Percentiles rank a stretch among this genome's conserved stretches.
phyloP scores from a whole-genome alignment of 2,113 vertebrate genomes.

The Clupea harengus region DNA sequence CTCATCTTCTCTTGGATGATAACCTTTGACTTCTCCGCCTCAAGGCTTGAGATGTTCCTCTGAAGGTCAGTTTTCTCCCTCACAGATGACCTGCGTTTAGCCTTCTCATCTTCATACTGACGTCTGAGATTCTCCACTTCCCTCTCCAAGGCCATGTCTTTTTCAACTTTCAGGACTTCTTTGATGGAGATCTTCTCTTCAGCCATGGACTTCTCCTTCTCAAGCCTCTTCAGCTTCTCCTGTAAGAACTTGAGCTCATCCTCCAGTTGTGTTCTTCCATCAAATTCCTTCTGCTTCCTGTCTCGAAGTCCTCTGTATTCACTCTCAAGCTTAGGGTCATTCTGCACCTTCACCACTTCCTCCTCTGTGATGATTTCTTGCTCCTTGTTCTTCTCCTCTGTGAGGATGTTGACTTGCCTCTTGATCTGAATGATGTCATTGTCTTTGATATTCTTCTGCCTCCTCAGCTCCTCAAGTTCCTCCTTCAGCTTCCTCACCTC shows the following conservation, averaged over 20 bases:
- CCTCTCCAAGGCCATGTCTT: constrained; percentile 80
- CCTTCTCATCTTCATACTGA: constrained; percentile 85
- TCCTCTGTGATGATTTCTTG: constrained; percentile 88
- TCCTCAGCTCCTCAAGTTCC: constrained; percentile 83
- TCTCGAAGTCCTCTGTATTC: constrained; percentile 83
- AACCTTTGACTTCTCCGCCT: constrained; percentile 88
- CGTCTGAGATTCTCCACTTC: constrained; percentile 83
- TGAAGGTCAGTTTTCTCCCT: constrained; percentile 84
- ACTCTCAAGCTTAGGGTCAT: constrained; percentile 86
- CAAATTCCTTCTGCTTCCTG: constrained; percentile 73
- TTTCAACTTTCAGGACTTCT: constrained; percentile 94
- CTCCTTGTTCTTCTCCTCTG: constrained; percentile 80
- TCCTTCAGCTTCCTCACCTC: constrained; percentile 84
- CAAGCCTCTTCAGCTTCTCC: constrained; percentile 83
- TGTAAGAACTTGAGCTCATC: constrained; percentile 88
- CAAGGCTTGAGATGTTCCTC: constrained; percentile 82
- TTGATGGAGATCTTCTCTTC: constrained; percentile 93
- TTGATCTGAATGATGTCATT: constrained; percentile 80
- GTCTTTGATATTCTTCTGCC: constrained; percentile 82
- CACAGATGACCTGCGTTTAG: constrained; percentile 75
- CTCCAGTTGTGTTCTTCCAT: constrained; percentile 79
- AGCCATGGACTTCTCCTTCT: constrained; percentile 89
- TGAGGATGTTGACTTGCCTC: constrained; percentile 78
- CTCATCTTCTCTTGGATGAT: constrained; percentile 91
- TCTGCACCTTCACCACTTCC: constrained; percentile 90